Evolutionary conservation across 2,113 vertebrate species (phyloP).

Genomic region (Stegastes partitus): DNA sequence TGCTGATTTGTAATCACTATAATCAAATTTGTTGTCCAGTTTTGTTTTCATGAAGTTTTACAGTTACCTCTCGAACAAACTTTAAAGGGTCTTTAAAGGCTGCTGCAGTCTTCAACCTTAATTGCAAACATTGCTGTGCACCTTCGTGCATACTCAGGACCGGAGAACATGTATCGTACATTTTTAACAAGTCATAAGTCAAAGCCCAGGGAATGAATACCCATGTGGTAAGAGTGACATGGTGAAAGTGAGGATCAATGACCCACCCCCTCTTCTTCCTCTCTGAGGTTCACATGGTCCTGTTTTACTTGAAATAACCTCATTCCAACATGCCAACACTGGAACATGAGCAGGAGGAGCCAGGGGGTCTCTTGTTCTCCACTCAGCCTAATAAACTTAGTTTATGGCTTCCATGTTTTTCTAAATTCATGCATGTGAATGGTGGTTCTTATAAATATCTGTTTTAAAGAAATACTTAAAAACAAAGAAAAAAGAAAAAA

Average conservation of each 20-base stretch:
- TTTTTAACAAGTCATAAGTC: constrained; percentile 19
- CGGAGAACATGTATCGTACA: neutral
- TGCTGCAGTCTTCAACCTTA: neutral
- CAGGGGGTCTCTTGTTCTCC: constrained; percentile 36
- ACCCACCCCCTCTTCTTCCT: neutral
- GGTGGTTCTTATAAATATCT: constrained; percentile 10
- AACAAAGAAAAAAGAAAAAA: too few species aligned
- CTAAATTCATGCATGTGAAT: constrained; percentile 41
- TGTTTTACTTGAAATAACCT: constrained; percentile 73
- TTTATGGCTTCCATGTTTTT: constrained; percentile 69
- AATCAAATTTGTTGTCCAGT: too few species aligned
- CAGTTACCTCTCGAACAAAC: too few species aligned
- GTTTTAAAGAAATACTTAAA: constrained; percentile 7
- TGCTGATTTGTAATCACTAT: neutral
- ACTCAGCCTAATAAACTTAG: constrained; percentile 57
- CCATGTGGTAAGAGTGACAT: neutral
- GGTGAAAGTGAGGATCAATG: constrained; percentile 18
- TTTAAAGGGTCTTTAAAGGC: neutral
- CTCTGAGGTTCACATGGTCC: constrained; percentile 51
- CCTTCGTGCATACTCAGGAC: too few species aligned
- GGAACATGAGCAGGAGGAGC: constrained; percentile 53
- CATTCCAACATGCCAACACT: constrained; percentile 60
- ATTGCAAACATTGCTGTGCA: neutral
- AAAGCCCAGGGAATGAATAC: neutral
- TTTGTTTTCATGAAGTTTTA: too few species aligned